phyloP scores from a whole-genome alignment of 2,797 vertebrate genomes.

The Hypotaenidia philippensis region DNA sequence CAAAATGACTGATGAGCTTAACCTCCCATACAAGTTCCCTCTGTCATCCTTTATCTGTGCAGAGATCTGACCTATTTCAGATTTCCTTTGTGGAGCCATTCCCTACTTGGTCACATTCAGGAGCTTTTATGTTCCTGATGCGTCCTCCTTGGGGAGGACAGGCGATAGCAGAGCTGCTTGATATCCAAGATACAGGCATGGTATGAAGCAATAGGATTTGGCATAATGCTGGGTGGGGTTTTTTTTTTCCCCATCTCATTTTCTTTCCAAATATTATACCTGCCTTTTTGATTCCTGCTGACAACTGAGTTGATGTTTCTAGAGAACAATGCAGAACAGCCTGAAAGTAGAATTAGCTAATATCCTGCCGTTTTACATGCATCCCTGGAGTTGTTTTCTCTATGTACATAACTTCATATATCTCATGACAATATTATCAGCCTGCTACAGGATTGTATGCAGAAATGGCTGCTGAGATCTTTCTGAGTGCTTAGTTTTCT shows the following conservation, averaged over 20 bases:
- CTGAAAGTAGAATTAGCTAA: background rate
- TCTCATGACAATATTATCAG: background rate
- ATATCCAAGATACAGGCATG: background rate
- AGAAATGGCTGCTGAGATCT: background rate
- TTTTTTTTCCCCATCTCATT: background rate
- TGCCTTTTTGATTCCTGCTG: background rate
- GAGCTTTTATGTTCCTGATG: background rate
- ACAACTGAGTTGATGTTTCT: background rate
- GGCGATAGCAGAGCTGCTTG: background rate
- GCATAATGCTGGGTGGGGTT: background rate
- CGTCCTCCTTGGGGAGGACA: background rate
- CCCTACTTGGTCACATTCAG: background rate
- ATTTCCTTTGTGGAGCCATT: background rate
- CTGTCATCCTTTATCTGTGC: background rate
- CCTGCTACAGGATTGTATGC: fast-evolving
- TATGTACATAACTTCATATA: background rate
- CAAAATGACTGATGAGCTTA: background rate
- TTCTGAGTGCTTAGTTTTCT: background rate
- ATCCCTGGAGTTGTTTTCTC: background rate
- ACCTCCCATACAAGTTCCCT: fast-evolving
- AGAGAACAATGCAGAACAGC: background rate
- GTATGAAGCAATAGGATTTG: background rate
- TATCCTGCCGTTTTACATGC: background rate
- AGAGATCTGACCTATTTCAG: background rate
- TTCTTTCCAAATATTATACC: background rate